These are phyloP conservation scores for Taenaris catops DNA, from an alignment of 2,888 invertebrate genomes.

Conservation along the genomic window DNA sequence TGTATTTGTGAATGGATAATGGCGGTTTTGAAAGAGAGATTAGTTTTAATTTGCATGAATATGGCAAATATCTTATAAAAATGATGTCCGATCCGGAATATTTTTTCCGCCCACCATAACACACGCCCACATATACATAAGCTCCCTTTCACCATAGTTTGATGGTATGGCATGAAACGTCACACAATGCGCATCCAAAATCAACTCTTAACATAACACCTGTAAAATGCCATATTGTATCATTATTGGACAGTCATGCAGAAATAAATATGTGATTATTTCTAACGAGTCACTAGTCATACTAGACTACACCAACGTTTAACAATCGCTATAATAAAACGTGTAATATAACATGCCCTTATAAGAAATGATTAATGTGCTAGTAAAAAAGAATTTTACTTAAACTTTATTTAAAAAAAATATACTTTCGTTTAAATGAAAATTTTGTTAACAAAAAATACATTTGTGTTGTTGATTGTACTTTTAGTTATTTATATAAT, in stretches of 20 bases:
- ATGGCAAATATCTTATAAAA: background rate
- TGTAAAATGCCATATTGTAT: constrained; percentile 2
- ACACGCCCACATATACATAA: constrained; percentile 32
- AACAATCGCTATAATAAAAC: constrained; percentile 1
- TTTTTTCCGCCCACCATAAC: constrained; percentile 15
- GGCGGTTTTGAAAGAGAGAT: constrained; percentile 7
- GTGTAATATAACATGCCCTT: too few relatives aligned
- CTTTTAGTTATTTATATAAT: too few relatives aligned
- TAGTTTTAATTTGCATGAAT: constrained; percentile 2
- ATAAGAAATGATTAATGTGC: too few relatives aligned
- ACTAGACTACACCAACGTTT: background rate
- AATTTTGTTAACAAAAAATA: too few relatives aligned
- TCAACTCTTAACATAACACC: constrained; percentile 10
- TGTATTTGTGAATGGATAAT: constrained; percentile 16
- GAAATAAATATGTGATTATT: constrained; percentile 24
- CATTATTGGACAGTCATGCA: constrained; percentile 19
- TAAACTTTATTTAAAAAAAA: too few relatives aligned
- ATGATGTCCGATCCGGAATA: background rate
- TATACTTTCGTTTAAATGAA: too few relatives aligned
- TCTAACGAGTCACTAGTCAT: constrained; percentile 4
- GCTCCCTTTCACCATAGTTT: constrained; percentile 45
- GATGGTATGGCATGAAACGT: constrained; percentile 36
- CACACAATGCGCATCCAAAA: constrained; percentile 5
- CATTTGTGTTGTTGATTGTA: too few relatives aligned
- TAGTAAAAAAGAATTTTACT: too few relatives aligned